phyloP scores from a whole-genome alignment of 2,797 vertebrate genomes.

The Tokudaia muenninki region DNA sequence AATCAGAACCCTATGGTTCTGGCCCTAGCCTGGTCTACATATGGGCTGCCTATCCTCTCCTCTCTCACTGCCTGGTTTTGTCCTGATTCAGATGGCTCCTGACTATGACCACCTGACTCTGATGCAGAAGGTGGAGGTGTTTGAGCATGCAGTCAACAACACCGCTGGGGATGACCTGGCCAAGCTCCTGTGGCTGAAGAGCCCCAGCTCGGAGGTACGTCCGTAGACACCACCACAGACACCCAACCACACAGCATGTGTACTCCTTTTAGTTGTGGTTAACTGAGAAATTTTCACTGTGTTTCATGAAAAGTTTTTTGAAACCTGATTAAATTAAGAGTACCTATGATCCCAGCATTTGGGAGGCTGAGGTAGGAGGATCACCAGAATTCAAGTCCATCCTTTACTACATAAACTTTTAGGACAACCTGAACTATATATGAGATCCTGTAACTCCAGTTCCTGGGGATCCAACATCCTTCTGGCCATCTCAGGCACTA shows the following conservation, averaged over 20 bases:
- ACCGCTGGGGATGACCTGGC: conserved; percentile 98
- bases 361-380: background rate
- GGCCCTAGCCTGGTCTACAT: background rate
- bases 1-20: background rate
- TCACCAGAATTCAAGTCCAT: background rate
- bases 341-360: background rate
- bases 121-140: conserved; percentile 99
- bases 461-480: background rate
- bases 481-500: background rate
- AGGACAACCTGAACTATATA: background rate
- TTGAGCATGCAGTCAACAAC: conserved; percentile 99
- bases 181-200: conserved; percentile 98
- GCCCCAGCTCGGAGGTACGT: conserved; percentile 97
- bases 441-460: background rate
- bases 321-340: background rate
- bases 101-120: conserved; percentile 99
- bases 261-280: fast-evolving
- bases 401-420: background rate
- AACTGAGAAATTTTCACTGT: background rate
- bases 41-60: fast-evolving
- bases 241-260: background rate
- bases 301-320: background rate
- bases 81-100: conserved; percentile 94
- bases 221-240: background rate
- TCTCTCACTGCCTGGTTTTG: background rate